Conservation (phyloP, 2,797 vertebrate genomes). For the Australoheros facetus region DNA sequence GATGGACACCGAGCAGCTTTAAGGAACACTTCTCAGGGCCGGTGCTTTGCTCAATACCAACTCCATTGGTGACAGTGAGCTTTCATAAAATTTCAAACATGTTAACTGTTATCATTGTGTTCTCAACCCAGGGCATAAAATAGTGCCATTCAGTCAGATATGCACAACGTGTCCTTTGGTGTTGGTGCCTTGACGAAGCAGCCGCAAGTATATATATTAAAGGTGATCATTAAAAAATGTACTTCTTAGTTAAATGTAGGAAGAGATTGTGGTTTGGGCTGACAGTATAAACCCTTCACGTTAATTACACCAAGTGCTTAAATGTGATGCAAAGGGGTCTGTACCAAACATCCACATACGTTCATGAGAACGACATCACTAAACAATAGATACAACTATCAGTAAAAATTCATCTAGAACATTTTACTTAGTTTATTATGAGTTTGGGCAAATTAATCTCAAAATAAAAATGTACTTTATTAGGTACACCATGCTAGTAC, state of each 20-base stretch:
- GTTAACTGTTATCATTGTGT: no score
- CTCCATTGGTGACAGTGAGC: background rate
- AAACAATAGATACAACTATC: background rate
- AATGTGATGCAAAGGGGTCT: background rate
- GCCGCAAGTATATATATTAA: fast-evolving
- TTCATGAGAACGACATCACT: background rate
- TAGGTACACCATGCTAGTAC: background rate
- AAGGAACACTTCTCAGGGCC: background rate
- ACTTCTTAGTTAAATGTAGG: no score
- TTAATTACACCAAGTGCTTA: fast-evolving
- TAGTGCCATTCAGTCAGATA: background rate
- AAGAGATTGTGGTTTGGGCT: no score
- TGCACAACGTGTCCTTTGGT: background rate
- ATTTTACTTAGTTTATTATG: background rate
- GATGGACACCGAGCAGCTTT: background rate
- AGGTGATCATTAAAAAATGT: background rate
- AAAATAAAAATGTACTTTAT: background rate
- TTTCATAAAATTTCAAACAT: background rate
- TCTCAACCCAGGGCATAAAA: background rate
- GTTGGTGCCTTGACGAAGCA: background rate
- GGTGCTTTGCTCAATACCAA: background rate
- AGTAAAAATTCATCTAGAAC: background rate
- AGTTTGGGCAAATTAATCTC: background rate
- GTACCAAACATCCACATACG: background rate
- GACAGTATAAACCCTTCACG: background rate